Percentiles rank a stretch among this genome's conserved stretches.
Evolutionary conservation across 2,797 vertebrate genomes (phyloP).

Genomic region (Menidia menidia): DNA sequence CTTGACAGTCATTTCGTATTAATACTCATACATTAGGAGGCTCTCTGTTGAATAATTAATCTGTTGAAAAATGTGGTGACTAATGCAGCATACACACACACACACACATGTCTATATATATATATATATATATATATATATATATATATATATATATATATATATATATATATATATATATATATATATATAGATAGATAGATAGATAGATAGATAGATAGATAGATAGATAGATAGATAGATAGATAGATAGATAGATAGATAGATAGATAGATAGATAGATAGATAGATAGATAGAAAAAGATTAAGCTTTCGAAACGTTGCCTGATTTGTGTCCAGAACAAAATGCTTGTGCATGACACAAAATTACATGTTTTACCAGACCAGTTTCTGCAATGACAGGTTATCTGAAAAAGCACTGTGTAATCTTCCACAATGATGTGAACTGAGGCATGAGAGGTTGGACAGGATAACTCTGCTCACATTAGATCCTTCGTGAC

Average conservation of each 20-base stretch:
- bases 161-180: slow-evolving; percentile 15
- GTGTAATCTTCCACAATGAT: slow-evolving; percentile 53
- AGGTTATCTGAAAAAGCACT: slow-evolving; percentile 59
- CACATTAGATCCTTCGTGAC: slow-evolving; percentile 43
- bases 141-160: slow-evolving; percentile 26
- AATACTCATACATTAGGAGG: slow-evolving; percentile 74
- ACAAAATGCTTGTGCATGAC: slow-evolving; percentile 11
- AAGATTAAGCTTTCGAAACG: slow-evolving; percentile 4
- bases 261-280: not conserved
- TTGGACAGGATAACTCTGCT: slow-evolving; percentile 54
- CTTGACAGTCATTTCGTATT: slow-evolving; percentile 73
- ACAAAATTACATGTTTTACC: slow-evolving; percentile 51
- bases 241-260: slow-evolving; percentile 27
- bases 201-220: not conserved
- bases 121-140: slow-evolving; percentile 41
- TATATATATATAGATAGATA: too few relatives aligned
- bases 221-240: slow-evolving; percentile 16
- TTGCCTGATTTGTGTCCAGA: slow-evolving; percentile 11
- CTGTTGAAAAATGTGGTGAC: slow-evolving; percentile 59
- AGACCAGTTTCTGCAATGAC: slow-evolving; percentile 52
- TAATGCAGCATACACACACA: too few relatives aligned
- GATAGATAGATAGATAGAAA: too few relatives aligned
- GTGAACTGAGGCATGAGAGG: slow-evolving; percentile 52
- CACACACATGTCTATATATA: slow-evolving; percentile 36
- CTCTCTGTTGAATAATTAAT: slow-evolving; percentile 77